Conservation (phyloP, 2,888 invertebrate genomes). For the Gymnosoma rotundatum region DNA sequence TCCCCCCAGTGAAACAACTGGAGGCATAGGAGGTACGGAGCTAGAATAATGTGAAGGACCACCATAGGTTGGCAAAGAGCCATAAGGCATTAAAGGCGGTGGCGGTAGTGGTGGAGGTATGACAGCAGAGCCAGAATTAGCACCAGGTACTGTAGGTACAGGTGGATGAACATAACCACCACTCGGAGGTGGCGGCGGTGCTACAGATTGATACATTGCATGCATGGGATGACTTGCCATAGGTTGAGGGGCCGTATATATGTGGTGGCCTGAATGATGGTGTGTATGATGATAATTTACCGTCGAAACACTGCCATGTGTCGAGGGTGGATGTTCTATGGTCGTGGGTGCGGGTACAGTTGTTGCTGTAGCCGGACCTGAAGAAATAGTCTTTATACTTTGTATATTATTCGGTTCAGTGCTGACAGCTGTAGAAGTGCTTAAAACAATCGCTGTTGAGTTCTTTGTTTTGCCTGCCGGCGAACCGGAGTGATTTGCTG, state of each 20-base stretch:
- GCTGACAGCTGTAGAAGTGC: neutral
- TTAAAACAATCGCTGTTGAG: conserved; percentile 47
- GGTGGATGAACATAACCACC: conserved; percentile 72
- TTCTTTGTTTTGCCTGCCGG: conserved; percentile 70
- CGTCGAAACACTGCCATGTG: conserved; percentile 56
- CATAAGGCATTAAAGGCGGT: conserved; percentile 58
- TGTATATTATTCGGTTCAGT: conserved; percentile 78
- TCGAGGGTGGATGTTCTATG: conserved; percentile 68
- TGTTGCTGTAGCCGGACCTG: conserved; percentile 73
- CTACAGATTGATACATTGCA: conserved; percentile 82
- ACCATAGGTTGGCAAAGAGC: conserved; percentile 37
- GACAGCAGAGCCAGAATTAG: conserved; percentile 55
- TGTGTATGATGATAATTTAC: conserved; percentile 66
- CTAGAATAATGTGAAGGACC: conserved; percentile 59
- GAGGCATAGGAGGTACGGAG: conserved; percentile 59
- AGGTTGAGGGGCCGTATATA: conserved; percentile 71
- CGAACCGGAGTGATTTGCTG: conserved; percentile 66
- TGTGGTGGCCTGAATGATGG: conserved; percentile 63
- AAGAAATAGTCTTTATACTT: conserved; percentile 76
- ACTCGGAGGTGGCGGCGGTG: conserved; percentile 76
- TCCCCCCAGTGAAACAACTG: conserved; percentile 41
- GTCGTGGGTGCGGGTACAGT: conserved; percentile 67
- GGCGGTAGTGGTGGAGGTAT: conserved; percentile 65
- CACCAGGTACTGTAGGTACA: conserved; percentile 58
- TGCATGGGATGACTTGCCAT: conserved; percentile 71